Evolutionary conservation across 2,888 invertebrate genomes (phyloP).

Genomic region (Ramazzottius varieornatus): DNA sequence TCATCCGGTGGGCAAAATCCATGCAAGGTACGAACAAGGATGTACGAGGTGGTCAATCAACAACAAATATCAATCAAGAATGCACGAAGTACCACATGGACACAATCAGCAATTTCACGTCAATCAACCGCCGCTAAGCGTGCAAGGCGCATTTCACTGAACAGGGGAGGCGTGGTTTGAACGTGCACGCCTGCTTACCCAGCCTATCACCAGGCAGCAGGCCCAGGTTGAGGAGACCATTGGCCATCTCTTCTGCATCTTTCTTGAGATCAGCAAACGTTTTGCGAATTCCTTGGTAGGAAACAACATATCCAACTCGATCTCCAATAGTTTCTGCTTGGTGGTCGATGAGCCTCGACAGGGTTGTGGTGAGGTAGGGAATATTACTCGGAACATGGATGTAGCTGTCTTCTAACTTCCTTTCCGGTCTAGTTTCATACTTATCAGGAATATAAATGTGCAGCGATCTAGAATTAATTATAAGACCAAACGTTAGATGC

Average conservation of each 20-base stretch:
- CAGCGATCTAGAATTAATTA: neutral
- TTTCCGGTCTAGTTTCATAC: neutral
- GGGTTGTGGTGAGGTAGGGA: neutral
- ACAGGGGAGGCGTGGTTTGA: too few relatives aligned
- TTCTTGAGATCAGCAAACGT: neutral
- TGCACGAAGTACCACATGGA: too few relatives aligned
- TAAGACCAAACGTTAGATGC: too few relatives aligned
- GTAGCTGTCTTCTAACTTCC: neutral
- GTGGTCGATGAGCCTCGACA: neutral
- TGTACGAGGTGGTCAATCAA: too few relatives aligned
- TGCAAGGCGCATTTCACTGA: too few relatives aligned
- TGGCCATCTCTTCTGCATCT: conserved; percentile 17
- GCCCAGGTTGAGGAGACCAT: conserved; percentile 18
- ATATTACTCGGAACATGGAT: neutral
- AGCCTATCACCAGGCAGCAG: conserved; percentile 19
- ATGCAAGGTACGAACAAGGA: too few relatives aligned
- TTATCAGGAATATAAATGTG: neutral
- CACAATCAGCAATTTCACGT: too few relatives aligned
- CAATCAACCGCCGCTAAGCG: too few relatives aligned
- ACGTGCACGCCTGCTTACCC: conserved; percentile 10
- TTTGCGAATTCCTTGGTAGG: neutral
- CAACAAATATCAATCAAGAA: too few relatives aligned
- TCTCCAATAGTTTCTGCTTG: neutral
- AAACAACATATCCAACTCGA: neutral
- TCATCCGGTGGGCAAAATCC: too few relatives aligned